These are phyloP conservation scores for Lampropteryx suffumata DNA, from an alignment of 2,888 invertebrate genomes.

Conservation along the genomic window DNA sequence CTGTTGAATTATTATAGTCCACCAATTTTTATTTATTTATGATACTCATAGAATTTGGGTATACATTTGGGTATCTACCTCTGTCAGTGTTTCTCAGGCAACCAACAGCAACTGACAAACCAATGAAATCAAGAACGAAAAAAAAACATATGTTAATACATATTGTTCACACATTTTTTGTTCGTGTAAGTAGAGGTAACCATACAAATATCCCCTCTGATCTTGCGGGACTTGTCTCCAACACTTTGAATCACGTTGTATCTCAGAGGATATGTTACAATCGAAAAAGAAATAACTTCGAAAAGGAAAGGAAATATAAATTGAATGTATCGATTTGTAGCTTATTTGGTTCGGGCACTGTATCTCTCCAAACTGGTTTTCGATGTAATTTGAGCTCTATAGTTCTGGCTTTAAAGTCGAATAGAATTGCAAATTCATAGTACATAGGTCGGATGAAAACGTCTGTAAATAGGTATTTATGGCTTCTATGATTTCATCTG, in stretches of 20 bases:
- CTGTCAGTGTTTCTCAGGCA: too few relatives aligned
- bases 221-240: slow-evolving; percentile 35
- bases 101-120: too few relatives aligned
- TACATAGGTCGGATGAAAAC: too few relatives aligned
- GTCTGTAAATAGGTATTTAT: too few relatives aligned
- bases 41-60: too few relatives aligned
- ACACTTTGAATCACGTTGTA: slow-evolving; percentile 43
- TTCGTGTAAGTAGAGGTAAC: too few relatives aligned
- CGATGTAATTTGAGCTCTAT: slow-evolving; percentile 1
- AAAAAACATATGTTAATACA: neutral
- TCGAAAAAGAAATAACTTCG: slow-evolving; percentile 37
- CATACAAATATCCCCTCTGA: neutral
- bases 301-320: slow-evolving; percentile 15
- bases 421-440: neutral
- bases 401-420: neutral
- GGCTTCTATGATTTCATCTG: too few relatives aligned
- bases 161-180: neutral
- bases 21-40: too few relatives aligned
- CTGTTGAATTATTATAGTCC: too few relatives aligned
- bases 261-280: slow-evolving; percentile 42
- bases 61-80: too few relatives aligned
- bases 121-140: neutral
- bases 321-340: slow-evolving; percentile 14
- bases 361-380: neutral
- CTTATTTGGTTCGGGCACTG: slow-evolving; percentile 4